Evolutionary conservation across 2,888 invertebrate genomes (phyloP).

Genomic region (Gasteruption jaculator): DNA sequence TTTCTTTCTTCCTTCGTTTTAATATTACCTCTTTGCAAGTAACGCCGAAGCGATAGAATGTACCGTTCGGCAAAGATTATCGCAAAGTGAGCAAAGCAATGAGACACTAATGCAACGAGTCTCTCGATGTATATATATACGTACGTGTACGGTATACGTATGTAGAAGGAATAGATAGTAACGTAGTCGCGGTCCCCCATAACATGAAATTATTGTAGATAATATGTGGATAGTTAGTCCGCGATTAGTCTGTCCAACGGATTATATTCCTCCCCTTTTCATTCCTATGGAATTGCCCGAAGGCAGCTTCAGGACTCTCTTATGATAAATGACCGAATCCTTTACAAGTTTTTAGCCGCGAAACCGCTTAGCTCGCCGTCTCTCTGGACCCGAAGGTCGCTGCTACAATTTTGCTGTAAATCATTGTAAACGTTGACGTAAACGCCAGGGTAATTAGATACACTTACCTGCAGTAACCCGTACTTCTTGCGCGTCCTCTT

Average conservation of each 20-base stretch:
- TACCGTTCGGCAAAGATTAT: too few species aligned
- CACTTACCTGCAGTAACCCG: conserved; percentile 40
- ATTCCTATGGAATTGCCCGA: conserved; percentile 35
- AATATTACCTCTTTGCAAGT: too few species aligned
- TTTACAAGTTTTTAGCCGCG: conserved; percentile 36
- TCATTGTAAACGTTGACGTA: conserved; percentile 50
- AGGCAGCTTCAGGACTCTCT: conserved; percentile 36
- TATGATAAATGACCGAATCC: conserved; percentile 50
- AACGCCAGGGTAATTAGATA: conserved; percentile 50
- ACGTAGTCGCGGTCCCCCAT: conserved; percentile 15
- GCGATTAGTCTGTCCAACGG: conserved; percentile 48
- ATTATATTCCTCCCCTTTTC: conserved; percentile 44
- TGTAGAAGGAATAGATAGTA: too few species aligned
- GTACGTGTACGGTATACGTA: too few species aligned
- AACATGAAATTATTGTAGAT: conserved; percentile 41
- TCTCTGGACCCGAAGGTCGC: conserved; percentile 41
- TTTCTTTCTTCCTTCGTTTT: too few species aligned
- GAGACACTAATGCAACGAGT: too few species aligned
- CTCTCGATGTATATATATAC: too few species aligned
- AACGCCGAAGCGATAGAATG: too few species aligned
- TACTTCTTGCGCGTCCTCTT: conserved; percentile 32
- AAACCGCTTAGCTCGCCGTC: conserved; percentile 26
- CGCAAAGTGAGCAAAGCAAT: too few species aligned
- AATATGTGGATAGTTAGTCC: conserved; percentile 43
- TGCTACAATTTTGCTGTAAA: conserved; percentile 49